These are phyloP conservation scores for Lepidotrigona ventralis DNA, from an alignment of 1,140 invertebrate genomes.

Conservation along the genomic window DNA sequence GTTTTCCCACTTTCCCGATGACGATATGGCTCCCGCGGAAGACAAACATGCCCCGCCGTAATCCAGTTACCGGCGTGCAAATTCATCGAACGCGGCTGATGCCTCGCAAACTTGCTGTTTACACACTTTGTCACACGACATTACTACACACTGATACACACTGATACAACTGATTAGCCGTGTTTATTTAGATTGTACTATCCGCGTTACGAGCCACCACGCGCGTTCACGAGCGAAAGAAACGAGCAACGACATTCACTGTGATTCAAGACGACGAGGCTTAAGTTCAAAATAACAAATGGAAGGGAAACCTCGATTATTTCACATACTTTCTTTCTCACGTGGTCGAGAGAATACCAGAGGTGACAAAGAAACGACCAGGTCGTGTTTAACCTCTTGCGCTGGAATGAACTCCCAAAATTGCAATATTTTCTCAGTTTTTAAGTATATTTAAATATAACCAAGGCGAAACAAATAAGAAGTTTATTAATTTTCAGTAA, in stretches of 20 bases:
- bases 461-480: no score
- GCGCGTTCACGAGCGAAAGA: no score
- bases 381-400: no score
- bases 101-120: background rate
- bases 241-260: no score
- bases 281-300: no score
- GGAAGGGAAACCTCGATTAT: background rate
- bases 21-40: background rate
- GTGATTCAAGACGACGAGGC: background rate
- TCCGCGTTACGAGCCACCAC: background rate
- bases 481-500: no score
- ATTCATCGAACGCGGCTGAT: background rate
- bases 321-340: background rate
- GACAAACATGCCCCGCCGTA: constrained; percentile 7
- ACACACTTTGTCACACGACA: constrained; percentile 31
- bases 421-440: no score
- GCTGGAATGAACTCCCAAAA: no score
- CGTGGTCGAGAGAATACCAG: no score
- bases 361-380: no score
- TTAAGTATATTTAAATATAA: no score
- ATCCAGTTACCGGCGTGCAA: constrained; percentile 8
- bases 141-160: constrained; percentile 34
- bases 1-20: background rate
- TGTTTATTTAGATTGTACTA: constrained; percentile 24
- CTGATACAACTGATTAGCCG: background rate